A percentile compares a stretch with the other conserved stretches of the same genome.
Evolutionary conservation across 2,888 invertebrate genomes (phyloP).

Genomic region (Hemicrepidius hirtus): DNA sequence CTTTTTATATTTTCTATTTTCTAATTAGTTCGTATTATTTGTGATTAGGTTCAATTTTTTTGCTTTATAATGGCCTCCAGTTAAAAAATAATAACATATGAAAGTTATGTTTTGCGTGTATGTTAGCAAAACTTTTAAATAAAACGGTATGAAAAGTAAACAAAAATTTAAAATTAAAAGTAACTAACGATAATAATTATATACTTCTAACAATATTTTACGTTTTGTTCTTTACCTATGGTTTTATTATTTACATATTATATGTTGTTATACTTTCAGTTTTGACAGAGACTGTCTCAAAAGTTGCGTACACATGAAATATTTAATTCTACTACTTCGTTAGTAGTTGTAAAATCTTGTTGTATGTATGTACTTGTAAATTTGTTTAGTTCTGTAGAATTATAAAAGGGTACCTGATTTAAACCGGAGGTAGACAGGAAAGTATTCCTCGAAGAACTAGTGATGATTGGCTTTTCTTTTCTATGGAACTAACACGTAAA

Average conservation of each 20-base stretch:
- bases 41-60: conserved; percentile 46
- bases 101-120: conserved; percentile 31
- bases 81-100: conserved; percentile 40
- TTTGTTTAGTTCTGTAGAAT: no score
- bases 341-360: no score
- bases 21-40: conserved; percentile 51
- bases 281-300: conserved; percentile 41
- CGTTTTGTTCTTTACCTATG: conserved; percentile 40
- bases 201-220: conserved; percentile 46
- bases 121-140: conserved; percentile 35
- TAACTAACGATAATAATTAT: conserved; percentile 27
- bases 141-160: conserved; percentile 34
- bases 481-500: neutral
- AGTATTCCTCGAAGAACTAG: neutral
- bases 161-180: conserved; percentile 38
- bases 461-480: no score
- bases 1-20: conserved; percentile 47
- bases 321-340: no score
- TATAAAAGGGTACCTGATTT: no score
- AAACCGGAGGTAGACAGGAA: neutral
- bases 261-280: conserved; percentile 16
- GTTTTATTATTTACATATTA: conserved; percentile 41
- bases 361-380: no score
- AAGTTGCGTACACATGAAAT: no score
- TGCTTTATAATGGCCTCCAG: conserved; percentile 37